Percentiles rank a stretch among this genome's conserved stretches.
Evolutionary conservation across 2,113 vertebrate genomes (phyloP).

Genomic region (Takifugu flavidus): DNA sequence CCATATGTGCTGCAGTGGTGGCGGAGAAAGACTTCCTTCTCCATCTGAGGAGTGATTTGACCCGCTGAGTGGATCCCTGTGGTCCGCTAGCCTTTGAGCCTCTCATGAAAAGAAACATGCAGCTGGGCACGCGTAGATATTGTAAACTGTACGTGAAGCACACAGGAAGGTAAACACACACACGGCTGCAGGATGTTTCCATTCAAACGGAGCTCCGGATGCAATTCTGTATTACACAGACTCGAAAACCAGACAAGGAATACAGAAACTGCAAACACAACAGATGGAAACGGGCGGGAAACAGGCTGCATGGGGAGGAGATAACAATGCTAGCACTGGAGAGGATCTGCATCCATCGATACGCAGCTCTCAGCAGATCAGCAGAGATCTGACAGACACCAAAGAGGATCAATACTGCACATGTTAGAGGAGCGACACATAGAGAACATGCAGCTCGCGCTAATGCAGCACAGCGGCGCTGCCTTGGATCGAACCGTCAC

Average conservation of each 20-base stretch:
- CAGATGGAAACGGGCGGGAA: constrained; percentile 3
- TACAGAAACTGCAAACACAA: neutral
- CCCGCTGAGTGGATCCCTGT: constrained; percentile 27
- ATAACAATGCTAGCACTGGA: constrained; percentile 3
- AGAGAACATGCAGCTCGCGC: neutral
- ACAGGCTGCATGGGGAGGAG: constrained; percentile 19
- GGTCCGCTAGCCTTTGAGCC: constrained; percentile 36
- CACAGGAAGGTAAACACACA: neutral
- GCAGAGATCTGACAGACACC: constrained; percentile 8
- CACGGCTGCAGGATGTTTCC: too few relatives aligned
- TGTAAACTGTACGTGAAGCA: neutral
- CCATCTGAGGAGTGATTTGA: constrained; percentile 33
- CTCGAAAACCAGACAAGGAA: neutral
- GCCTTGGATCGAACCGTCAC: neutral
- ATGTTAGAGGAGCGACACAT: constrained; percentile 1
- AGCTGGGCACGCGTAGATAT: neutral
- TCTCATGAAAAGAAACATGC: constrained; percentile 36
- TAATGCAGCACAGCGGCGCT: neutral
- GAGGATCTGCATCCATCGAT: constrained; percentile 20
- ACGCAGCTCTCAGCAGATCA: constrained; percentile 2
- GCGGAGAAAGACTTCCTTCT: constrained; percentile 34
- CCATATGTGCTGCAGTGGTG: constrained; percentile 15
- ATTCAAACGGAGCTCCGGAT: too few relatives aligned
- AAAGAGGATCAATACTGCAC: constrained; percentile 25
- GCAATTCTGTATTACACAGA: constrained; percentile 1